Evolutionary conservation across 2,113 vertebrate genomes (phyloP).

Genomic region (Halcyon senegalensis): DNA sequence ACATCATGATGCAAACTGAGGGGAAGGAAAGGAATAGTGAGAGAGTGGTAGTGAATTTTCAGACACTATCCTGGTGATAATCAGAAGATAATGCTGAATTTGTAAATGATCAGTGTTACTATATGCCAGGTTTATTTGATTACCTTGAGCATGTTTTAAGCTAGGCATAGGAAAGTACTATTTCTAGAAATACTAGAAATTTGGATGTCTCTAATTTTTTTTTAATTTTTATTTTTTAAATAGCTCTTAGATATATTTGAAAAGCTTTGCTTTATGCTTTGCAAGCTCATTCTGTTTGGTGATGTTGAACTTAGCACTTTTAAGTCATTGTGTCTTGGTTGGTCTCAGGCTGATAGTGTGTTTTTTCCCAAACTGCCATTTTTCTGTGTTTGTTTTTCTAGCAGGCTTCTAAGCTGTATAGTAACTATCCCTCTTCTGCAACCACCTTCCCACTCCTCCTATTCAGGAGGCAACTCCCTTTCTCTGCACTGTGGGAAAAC

Average conservation of each 20-base stretch:
- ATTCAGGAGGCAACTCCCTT: not conserved
- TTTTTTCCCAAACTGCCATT: not conserved
- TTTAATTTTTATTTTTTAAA: not conserved
- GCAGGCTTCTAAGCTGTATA: not conserved
- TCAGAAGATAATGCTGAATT: not conserved
- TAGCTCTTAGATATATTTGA: not conserved
- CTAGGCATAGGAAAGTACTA: not conserved
- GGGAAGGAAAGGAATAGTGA: not conserved
- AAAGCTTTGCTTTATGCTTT: not conserved
- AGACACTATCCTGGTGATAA: not conserved
- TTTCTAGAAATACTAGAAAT: not conserved
- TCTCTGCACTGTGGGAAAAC: not conserved
- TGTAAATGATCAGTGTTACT: not conserved
- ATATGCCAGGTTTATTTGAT: not conserved
- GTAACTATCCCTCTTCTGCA: not conserved
- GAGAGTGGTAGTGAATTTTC: not conserved
- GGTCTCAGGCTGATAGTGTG: not conserved
- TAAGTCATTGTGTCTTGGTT: not conserved
- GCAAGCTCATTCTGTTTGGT: not conserved
- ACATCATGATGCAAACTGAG: not conserved
- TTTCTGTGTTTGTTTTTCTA: conserved; percentile 40
- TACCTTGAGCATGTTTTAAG: not conserved
- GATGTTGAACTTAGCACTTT: not conserved
- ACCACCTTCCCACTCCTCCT: not conserved
- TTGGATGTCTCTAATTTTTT: not conserved